Evolutionary conservation across 2,113 vertebrate species (phyloP).

Genomic region (Glaucomys volans): DNA sequence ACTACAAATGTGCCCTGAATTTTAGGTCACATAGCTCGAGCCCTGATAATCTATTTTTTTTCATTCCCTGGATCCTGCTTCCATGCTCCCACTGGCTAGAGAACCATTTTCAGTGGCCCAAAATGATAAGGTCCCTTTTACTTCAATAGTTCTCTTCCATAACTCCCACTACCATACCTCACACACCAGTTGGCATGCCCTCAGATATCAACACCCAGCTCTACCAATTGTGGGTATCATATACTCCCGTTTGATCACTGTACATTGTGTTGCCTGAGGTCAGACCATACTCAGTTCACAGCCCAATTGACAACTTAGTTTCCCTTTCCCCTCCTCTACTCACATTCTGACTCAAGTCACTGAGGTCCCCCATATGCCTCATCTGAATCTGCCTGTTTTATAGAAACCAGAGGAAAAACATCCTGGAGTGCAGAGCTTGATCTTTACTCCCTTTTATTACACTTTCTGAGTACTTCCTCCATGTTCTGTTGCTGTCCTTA

Average conservation of each 20-base stretch:
- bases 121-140: not conserved
- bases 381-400: constrained; percentile 30
- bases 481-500: not conserved
- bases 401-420: constrained; percentile 18
- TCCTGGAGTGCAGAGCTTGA: not conserved
- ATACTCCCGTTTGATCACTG: not conserved
- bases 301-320: not conserved
- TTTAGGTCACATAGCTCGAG: not conserved
- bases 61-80: constrained; percentile 6
- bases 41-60: not conserved
- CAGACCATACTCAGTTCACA: not conserved
- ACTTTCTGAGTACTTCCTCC: constrained; percentile 14
- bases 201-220: constrained; percentile 2
- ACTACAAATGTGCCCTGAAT: not conserved
- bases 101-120: not conserved
- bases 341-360: not conserved
- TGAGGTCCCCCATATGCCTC: not conserved
- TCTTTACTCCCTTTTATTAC: not conserved
- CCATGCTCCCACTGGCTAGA: not conserved
- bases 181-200: not conserved
- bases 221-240: not conserved
- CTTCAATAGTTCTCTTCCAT: not conserved
- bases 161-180: not conserved
- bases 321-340: not conserved
- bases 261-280: not conserved